Percentiles rank a stretch among this genome's conserved stretches.
phyloP scores from a whole-genome alignment of 1,140 invertebrate species.

The Tetramorium simillimum region DNA sequence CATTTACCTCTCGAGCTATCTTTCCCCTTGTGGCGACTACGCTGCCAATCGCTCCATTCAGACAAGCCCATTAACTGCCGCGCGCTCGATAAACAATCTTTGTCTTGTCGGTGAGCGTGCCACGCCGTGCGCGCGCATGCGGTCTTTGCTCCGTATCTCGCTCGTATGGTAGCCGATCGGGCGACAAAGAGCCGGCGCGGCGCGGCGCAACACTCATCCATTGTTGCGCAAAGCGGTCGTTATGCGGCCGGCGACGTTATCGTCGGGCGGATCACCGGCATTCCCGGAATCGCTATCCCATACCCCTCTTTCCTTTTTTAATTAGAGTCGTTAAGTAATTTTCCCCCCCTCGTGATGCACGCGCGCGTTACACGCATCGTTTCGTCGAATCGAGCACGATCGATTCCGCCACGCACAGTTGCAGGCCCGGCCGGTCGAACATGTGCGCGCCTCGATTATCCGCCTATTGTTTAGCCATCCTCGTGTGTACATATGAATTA shows the following conservation, averaged over 20 bases:
- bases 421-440: conserved; percentile 66
- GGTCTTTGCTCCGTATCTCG: conserved; percentile 50
- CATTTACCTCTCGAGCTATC: conserved; percentile 12
- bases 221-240: conserved; percentile 58
- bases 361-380: conserved; percentile 38
- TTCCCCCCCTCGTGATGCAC: conserved; percentile 22
- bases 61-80: conserved; percentile 64
- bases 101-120: conserved; percentile 23
- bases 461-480: conserved; percentile 67
- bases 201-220: conserved; percentile 61
- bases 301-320: neutral
- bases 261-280: conserved; percentile 12
- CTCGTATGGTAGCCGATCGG: conserved; percentile 59
- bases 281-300: conserved; percentile 37
- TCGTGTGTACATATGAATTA: conserved; percentile 70
- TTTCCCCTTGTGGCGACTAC: conserved; percentile 23
- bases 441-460: conserved; percentile 71
- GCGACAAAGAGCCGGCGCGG: conserved; percentile 38
- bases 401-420: conserved; percentile 56
- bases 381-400: conserved; percentile 58
- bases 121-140: neutral
- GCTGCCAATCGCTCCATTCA: conserved; percentile 67
- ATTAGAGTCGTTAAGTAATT: conserved; percentile 50
- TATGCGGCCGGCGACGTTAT: conserved; percentile 31
- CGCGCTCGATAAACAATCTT: conserved; percentile 65